A percentile compares a stretch with the other conserved stretches of the same genome.
Evolutionary conservation across 2,113 vertebrate species (phyloP).

Genomic region (Albula glossodonta): DNA sequence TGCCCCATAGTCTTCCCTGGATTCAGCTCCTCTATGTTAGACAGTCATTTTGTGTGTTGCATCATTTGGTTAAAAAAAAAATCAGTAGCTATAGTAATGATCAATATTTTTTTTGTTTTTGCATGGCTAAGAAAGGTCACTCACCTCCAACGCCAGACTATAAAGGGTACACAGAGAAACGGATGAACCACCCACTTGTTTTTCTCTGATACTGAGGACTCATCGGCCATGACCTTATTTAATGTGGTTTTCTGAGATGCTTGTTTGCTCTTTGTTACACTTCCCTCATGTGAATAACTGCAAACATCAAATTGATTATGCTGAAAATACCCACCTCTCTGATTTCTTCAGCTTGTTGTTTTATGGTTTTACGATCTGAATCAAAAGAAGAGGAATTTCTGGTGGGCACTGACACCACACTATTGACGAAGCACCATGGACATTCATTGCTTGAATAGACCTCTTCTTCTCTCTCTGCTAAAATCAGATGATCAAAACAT

Average conservation of each 20-base stretch:
- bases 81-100: no score
- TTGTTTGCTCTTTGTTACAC: not conserved
- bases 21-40: not conserved
- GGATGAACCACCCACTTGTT: not conserved
- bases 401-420: not conserved
- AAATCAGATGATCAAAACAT: no score
- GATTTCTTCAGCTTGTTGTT: no score
- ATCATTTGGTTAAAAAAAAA: no score
- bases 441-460: no score
- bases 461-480: no score
- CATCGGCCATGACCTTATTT: not conserved
- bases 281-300: not conserved
- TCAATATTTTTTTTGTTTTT: not conserved
- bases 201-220: not conserved
- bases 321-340: no score
- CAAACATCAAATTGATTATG: no score
- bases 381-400: not conserved
- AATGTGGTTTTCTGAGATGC: not conserved
- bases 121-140: not conserved
- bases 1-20: not conserved
- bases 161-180: not conserved
- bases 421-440: not conserved
- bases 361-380: not conserved
- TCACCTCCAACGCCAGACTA: not conserved
- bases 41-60: no score